Base-by-base conservation (phyloP, 64 coral and sea anemone genomes). In the Hydrozoanthus tunicans region DNA sequence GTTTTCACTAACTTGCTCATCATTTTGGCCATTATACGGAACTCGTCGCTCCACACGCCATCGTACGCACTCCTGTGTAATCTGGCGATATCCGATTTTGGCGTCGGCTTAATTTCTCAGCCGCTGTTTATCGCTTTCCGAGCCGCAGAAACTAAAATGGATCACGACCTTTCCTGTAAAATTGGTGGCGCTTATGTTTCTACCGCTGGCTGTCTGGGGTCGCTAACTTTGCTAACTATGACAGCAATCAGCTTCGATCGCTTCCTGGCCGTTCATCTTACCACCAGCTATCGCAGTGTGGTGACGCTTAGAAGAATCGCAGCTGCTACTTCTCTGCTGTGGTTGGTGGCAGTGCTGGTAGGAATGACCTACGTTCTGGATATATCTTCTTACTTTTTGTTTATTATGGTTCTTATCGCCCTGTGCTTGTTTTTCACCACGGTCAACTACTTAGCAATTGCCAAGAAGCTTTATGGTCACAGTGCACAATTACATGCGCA, bases 211-310 rank as follows among this genome's bases (percentile, higher is more conserved):
- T 51, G 20, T 66, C 56, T 91, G 6, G 62, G 17, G 15, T 52
- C 13, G 20, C 68, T 91, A 10, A 79, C 89, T 2, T 64, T 78
- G 6, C 69, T 79, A 13, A 91, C 73, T 6, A 25, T 91, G 9
- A 91, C 74, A n/a, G 89, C 86, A 51, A 91, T 91, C 17, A 75
- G 68, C 15, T 61, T 91, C n/a, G 89, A 91, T 56, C 73, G 89
- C 73, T 91, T 76, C 59, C 59, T 91, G n/a, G 75, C 73, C 57
- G 61, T 91, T 62, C 89, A 91, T 70, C 59, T 62, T 62, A 62
- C 61, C n/a, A 23, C 61, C 0, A 80, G n/a, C 9, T 91, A 91
- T 63, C 89, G 75, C 15, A 80, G 54, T 79, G 32, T 91, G 9
- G 89, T 91, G 24, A 91, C 89, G 57, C 56, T 91, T 9, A 25